Base-by-base conservation (phyloP, 92 coral and sea anemone species). In the Zoanthus solanderi region DNA sequence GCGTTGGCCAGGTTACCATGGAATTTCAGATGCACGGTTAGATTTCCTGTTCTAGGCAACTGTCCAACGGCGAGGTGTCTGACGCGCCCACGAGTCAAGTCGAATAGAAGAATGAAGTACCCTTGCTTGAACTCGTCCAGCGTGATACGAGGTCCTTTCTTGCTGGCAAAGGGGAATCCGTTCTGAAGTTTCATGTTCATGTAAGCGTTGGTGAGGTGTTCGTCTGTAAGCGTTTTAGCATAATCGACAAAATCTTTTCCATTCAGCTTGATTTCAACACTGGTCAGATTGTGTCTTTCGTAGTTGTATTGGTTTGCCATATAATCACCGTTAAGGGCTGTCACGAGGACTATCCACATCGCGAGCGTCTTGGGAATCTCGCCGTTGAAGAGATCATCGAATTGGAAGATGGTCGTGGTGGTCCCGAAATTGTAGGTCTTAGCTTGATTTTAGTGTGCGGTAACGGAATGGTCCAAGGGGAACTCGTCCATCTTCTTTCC, bases 281-380 rank as follows among this genome's bases (percentile, higher is more conserved):
- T 28, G 1, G 57, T 14, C 1, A 90, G 56, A 42, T 34, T 83
- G 61, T 79, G 61, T 44, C 78, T 37, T 7, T 44, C 72, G 31
- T 44, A 44, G 5, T 44, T n/a, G 31, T 53, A 83, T 6, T 90
- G 91, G n/a, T 88, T 91, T 68, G 63, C 63, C 3, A 14, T 11
- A 31, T 82, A 80, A 2, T 4, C 2, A 0, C 91, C 93, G 37
- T 71, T 83, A 42, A 10, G 47, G 0, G 91, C 77, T 37, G 34
- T 76, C 12, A 76, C 57, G 5, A 31, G 68, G 31, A 76, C 84
- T 73, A 81, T 60, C 37, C 83, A 90, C 9, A 88, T 30, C 0
- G 74, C 14, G 13, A 88, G 0, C 18, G 84, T 67, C 14, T 88
- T 75, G 10, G 94, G 94, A 0, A 88, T 72, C 12, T 65, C 83